These are phyloP conservation scores for Peromyscus aztecus DNA, from an alignment of 2,797 vertebrate species.

Conservation along the genomic window DNA sequence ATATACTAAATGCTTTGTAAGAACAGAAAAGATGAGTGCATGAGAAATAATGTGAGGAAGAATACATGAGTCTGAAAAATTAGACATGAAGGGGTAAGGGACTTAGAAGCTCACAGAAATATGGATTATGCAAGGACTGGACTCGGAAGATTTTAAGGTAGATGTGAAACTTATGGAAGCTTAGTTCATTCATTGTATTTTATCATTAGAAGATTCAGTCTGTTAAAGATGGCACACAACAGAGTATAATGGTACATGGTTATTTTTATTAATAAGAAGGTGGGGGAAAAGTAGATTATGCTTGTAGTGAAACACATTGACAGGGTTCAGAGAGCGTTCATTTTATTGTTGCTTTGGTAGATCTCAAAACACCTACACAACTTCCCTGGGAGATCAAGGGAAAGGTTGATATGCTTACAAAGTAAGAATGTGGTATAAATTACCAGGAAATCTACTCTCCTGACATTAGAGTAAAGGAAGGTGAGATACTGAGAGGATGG, in stretches of 20 bases:
- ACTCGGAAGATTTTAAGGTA: conserved; percentile 24
- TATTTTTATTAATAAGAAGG: not conserved
- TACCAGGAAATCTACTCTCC: not conserved
- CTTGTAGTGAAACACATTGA: conserved; percentile 2
- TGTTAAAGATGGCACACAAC: not conserved
- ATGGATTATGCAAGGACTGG: not conserved
- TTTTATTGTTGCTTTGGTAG: conserved; percentile 47
- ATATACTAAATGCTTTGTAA: not conserved
- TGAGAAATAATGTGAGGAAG: not conserved
- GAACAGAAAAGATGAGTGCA: not conserved
- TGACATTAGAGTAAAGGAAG: not conserved
- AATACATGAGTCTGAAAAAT: not conserved
- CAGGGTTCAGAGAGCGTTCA: not conserved
- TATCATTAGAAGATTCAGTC: not conserved
- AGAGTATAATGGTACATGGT: not conserved
- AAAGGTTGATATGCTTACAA: not conserved
- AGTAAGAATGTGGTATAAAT: conserved; percentile 35
- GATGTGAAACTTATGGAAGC: not conserved
- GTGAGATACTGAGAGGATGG: not conserved
- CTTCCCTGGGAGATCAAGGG: not conserved
- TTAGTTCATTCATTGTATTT: not conserved
- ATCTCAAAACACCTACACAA: conserved; percentile 21
- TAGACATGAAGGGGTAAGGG: not conserved
- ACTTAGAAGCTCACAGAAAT: not conserved
- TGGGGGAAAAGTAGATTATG: not conserved